Percentiles rank a stretch among this genome's conserved stretches.
These are phyloP conservation scores for Vireo griseus DNA, from an alignment of 2,797 vertebrate species.

Conservation along the genomic window DNA sequence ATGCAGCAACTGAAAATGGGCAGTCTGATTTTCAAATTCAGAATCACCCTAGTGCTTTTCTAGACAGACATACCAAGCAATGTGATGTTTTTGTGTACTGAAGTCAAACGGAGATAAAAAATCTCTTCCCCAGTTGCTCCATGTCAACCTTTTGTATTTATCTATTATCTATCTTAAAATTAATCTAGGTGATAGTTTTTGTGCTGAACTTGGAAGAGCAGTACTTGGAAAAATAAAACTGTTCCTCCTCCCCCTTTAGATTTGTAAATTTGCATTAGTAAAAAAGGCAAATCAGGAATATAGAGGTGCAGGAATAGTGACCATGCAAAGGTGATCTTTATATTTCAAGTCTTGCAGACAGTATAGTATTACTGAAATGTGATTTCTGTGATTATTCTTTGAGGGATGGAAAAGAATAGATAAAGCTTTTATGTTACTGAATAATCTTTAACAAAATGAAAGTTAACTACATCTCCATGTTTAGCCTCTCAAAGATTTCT, in stretches of 20 bases:
- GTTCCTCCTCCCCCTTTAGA: accelerated
- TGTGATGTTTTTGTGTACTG: background rate
- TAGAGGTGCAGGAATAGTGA: background rate
- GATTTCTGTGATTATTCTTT: background rate
- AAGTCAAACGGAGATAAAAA: background rate
- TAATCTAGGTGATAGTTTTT: background rate
- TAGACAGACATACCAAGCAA: background rate
- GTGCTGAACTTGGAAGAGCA: background rate
- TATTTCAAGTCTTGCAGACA: background rate
- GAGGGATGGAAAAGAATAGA: background rate
- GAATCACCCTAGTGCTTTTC: background rate
- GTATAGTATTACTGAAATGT: background rate
- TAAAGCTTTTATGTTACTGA: background rate
- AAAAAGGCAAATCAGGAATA: background rate
- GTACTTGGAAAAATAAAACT: background rate
- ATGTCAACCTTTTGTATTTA: background rate
- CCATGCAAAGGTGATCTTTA: background rate
- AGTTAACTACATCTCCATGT: background rate
- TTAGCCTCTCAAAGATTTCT: background rate
- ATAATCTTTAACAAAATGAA: background rate
- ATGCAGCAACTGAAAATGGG: accelerated
- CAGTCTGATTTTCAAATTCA: background rate
- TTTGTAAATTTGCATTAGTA: background rate
- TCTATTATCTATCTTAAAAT: background rate
- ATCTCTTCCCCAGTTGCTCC: background rate